phyloP scores from a whole-genome alignment of 1,140 invertebrate species.

The Lucilia sericata region DNA sequence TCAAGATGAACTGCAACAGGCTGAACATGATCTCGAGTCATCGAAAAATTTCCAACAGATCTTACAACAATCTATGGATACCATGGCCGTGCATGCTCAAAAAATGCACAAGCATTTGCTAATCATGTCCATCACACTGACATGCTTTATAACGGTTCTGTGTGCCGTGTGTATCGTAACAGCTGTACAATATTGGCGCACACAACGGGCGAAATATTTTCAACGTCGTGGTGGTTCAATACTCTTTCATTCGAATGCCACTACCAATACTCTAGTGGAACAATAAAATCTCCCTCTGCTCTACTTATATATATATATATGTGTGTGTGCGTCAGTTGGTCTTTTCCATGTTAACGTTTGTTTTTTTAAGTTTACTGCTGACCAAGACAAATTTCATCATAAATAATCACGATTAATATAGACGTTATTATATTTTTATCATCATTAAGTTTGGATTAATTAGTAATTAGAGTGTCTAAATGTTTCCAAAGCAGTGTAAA shows the following conservation, averaged over 20 bases:
- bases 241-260: conserved; percentile 60
- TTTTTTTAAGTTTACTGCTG: no score
- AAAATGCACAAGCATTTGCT: conserved; percentile 56
- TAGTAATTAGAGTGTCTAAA: neutral
- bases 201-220: conserved; percentile 46
- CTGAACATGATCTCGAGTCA: conserved; percentile 43
- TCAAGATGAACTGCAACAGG: neutral
- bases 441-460: conserved; percentile 17
- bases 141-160: conserved; percentile 35
- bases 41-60: conserved; percentile 45
- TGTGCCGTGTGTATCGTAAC: conserved; percentile 44
- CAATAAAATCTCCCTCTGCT: no score
- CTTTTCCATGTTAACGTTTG: no score
- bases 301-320: no score
- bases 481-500: neutral
- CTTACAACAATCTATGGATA: conserved; percentile 55
- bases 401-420: neutral
- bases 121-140: conserved; percentile 55
- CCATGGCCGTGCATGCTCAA: conserved; percentile 52
- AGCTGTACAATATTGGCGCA: conserved; percentile 39
- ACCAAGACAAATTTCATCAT: neutral
- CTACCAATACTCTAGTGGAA: conserved; percentile 54
- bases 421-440: neutral
- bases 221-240: conserved; percentile 57
- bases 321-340: no score